Base-by-base conservation (phyloP, 1,140 invertebrate species). In the Eubasilissa regina region DNA sequence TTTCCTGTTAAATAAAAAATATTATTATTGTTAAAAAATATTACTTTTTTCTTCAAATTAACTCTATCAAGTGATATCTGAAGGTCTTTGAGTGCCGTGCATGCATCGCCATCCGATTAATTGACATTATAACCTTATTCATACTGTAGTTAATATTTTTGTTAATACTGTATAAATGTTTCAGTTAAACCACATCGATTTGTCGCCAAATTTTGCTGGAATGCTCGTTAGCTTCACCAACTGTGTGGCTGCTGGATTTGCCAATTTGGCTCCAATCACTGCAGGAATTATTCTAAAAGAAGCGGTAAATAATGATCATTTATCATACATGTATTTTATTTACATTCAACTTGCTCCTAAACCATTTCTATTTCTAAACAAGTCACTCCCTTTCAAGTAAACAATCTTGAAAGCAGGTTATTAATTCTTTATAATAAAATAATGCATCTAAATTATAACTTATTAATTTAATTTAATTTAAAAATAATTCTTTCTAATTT, bases 181-280 rank as follows among this genome's bases (percentile, higher is more conserved):
- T 72, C 87, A 89, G 75, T 85, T 89, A 4, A 94, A 94, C 85
- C 92, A 93, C 78, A 89, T 94, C 13, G 93, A 94, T 84, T 86
- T 94, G 13, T 92, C 93, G 47, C 92, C 92, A 12, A 92, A 92
- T 85, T 91, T 86, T 85, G 92, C 93, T 48, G 92, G 93, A 53
- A 86, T 87, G 13, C 86, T 94, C 81, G 92, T 94, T 91, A 92
- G 92, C 17, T 48, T 0, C 21, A 92, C 92, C 0, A 94, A 94
- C 84, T 91, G 90, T 45, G 81, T 91, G 92, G 92, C 92, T 0
- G 93, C 92, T 44, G 81, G 93, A 9, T 87, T 92, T 44, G 91
- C 92, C 9, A 91, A 93, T 68, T 75, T 93, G 12, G 91, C 90
- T 47, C 93, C 75, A 3, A 64, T 76, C 35, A 47, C 35, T 15